Evolutionary conservation across 92 coral and sea anemone genomes (phyloP), one percentile per base, ranked within the genome.

Genomic region (Anthopleura xanthogrammica): DNA sequence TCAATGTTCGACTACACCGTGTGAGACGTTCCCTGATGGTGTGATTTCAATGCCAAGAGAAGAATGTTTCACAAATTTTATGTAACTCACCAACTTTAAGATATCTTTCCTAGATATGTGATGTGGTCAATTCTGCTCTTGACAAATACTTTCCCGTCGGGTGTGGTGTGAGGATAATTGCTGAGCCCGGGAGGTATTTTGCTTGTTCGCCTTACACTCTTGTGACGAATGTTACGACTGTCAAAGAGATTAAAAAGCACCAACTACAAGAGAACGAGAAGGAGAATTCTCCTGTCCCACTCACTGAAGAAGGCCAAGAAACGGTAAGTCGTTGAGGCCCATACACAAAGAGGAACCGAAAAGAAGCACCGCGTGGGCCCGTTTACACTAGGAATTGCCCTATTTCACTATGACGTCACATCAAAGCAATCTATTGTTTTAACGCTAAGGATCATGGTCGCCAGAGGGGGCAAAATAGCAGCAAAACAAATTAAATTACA

Each of bases 131-230:
- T 29, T 64, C 43, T 2, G 83, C 83, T 29, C 68, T 87, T n/a
- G 90, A 87, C 57, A 41, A 83, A 52, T 79, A 82, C 62, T 87
- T 87, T 78, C 90, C 90, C 8, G 41, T 52, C 42, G 62, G 79
- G 13, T 65, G 79, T 83, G 90, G 83, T 14, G 76, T 87, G 22
- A 76, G 76, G 52, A 87, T 87, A 43, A 87, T 87, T 70, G 90
- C 90, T 39, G 90, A 87, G 64, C 87, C 90, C 14, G 90, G 90
- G 14, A 81, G 77, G 19, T 87, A 77, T 41, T 87, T 82, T 60
- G 90, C 82, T 41, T 58, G 87, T 29, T 77, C 90, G 36, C 87
- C 84, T 0, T 87, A 77, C 55, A 83, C 87, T 16, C 81, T 87
- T 41, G 87, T 87, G 19, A 77, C 90, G 4, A 87, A 83, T 55